Evolutionary conservation across 35 echinoderm and acorn worm genomes (phyloP).

Genomic region (Lytechinus pictus): DNA sequence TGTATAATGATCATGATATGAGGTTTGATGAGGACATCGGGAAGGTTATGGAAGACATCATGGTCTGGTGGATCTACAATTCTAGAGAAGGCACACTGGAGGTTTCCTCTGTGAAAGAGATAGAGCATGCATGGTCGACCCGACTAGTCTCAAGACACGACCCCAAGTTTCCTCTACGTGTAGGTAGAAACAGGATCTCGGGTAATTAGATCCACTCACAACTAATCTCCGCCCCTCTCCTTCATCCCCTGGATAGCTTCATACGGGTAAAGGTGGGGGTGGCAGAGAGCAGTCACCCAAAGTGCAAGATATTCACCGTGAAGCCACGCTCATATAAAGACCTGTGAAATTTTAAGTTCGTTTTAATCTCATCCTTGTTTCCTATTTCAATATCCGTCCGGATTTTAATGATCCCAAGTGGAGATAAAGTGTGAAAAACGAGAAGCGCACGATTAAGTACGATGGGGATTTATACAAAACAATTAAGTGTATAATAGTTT

Average conservation of each 20-base stretch:
- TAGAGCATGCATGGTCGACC: neutral
- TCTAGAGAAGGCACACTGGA: neutral
- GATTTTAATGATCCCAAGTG: neutral
- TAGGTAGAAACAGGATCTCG: neutral
- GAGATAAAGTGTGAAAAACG: neutral
- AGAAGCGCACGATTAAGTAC: neutral
- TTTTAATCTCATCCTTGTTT: neutral
- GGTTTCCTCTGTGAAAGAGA: neutral
- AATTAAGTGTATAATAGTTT: too few species aligned
- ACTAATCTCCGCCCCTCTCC: neutral
- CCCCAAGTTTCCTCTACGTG: neutral
- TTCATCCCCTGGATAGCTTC: neutral
- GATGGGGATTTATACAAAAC: too few species aligned
- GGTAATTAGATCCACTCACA: conserved; percentile 18
- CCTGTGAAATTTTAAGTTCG: neutral
- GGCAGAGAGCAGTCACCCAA: neutral
- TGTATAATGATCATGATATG: neutral
- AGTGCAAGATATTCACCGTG: neutral
- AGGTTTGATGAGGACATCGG: neutral
- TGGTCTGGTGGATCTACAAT: neutral
- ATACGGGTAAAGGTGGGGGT: neutral
- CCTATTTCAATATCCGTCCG: conserved; percentile 1
- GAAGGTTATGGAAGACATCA: neutral
- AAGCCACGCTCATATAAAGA: neutral
- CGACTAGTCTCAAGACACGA: neutral